Evolutionary conservation across 1,140 invertebrate genomes (phyloP).

Genomic region (Oreohelix idahoensis): DNA sequence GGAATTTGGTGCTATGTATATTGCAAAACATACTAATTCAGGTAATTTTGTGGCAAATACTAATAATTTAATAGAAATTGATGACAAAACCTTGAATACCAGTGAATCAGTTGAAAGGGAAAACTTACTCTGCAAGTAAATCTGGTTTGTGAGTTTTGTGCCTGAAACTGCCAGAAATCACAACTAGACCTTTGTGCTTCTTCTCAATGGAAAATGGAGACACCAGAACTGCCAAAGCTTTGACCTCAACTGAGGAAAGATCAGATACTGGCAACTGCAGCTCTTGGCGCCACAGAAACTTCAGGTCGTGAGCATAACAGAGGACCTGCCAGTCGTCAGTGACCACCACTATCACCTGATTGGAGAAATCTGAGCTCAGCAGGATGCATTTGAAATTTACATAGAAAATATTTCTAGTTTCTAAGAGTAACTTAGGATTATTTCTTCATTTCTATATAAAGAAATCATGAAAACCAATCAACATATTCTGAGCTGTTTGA

Average conservation of each 20-base stretch:
- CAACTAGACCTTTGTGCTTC: conserved; percentile 60
- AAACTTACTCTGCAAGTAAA: conserved; percentile 33
- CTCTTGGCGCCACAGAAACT: conserved; percentile 57
- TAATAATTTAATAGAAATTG: no score
- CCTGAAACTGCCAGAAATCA: conserved; percentile 62
- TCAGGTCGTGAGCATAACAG: conserved; percentile 60
- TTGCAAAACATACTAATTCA: no score
- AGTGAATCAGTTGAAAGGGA: no score
- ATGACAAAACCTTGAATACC: no score
- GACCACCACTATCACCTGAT: conserved; percentile 64
- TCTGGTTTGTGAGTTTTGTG: conserved; percentile 52
- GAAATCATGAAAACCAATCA: no score
- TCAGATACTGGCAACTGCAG: conserved; percentile 50
- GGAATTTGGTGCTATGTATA: no score
- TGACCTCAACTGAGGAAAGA: conserved; percentile 48
- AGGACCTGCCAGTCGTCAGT: conserved; percentile 65
- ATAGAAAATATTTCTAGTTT: no score
- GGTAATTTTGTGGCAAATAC: no score
- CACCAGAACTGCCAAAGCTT: conserved; percentile 58
- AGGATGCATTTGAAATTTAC: no score
- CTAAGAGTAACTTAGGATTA: no score
- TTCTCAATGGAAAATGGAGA: conserved; percentile 59
- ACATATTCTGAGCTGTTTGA: no score
- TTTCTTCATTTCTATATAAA: no score
- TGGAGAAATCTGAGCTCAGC: not conserved